These are phyloP conservation scores for Esox lucius DNA, from an alignment of 2,797 vertebrate genomes.

Conservation along the genomic window DNA sequence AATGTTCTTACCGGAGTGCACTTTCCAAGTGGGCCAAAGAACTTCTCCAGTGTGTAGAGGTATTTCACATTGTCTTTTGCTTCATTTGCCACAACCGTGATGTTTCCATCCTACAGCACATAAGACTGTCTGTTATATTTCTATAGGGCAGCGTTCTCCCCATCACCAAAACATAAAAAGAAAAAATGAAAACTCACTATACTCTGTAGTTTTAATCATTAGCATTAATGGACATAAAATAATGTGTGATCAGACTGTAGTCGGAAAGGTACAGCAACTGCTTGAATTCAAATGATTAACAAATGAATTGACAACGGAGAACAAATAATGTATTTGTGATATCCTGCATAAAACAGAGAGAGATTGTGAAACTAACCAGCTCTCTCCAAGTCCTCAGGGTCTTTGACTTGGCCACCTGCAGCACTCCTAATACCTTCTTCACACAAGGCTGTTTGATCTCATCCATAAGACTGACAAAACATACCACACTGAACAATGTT, in stretches of 20 bases:
- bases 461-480: conserved; percentile 76
- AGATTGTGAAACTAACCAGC: conserved; percentile 67
- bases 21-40: conserved; percentile 74
- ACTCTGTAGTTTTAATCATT: background rate
- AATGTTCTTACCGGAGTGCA: conserved; percentile 72
- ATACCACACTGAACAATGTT: background rate
- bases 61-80: conserved; percentile 86
- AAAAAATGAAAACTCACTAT: background rate
- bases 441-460: conserved; percentile 79
- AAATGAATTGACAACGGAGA: background rate
- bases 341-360: background rate
- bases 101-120: conserved; percentile 67
- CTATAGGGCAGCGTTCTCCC: background rate
- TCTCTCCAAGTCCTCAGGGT: conserved; percentile 77
- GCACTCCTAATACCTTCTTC: conserved; percentile 79
- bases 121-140: background rate
- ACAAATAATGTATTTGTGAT: background rate
- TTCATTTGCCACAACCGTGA: conserved; percentile 81
- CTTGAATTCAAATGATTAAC: background rate
- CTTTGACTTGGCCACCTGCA: conserved; percentile 79
- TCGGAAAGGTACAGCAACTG: background rate
- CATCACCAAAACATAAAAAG: background rate
- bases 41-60: conserved; percentile 77
- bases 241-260: background rate
- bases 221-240: too few relatives aligned